Conservation (phyloP, 2,888 invertebrate genomes). For the Scaptomyza reducta region DNA sequence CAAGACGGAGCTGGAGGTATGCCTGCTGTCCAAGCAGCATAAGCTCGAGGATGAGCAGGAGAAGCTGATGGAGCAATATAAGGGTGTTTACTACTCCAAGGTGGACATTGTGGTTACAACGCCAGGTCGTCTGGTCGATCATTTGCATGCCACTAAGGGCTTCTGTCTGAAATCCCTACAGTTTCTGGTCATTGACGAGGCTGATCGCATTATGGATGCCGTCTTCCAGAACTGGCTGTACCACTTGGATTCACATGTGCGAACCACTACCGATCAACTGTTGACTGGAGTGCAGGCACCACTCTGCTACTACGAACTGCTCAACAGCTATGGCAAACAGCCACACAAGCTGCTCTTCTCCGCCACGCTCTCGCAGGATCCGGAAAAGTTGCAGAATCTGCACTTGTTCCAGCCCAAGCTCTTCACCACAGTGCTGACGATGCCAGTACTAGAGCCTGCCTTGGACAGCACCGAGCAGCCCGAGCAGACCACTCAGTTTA, state of each 20-base stretch:
- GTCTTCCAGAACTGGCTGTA: conserved; percentile 96
- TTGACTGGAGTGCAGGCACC: conserved; percentile 84
- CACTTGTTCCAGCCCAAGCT: conserved; percentile 96
- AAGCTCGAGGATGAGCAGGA: conserved; percentile 89
- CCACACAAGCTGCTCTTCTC: conserved; percentile 97
- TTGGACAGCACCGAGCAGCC: conserved; percentile 4
- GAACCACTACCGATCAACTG: conserved; percentile 85
- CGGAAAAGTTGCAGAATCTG: conserved; percentile 95
- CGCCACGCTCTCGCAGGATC: conserved; percentile 98
- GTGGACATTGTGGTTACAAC: conserved; percentile 96
- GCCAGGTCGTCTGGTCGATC: conserved; percentile 96
- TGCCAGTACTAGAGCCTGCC: conserved; percentile 48
- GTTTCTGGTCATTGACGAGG: conserved; percentile 97
- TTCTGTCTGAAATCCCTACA: conserved; percentile 89
- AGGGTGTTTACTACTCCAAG: conserved; percentile 81
- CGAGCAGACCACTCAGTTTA: conserved; percentile 85
- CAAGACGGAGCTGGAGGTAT: conserved; percentile 89
- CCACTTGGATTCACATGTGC: conserved; percentile 90
- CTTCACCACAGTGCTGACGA: conserved; percentile 89
- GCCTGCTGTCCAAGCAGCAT: conserved; percentile 88
- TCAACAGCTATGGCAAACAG: conserved; percentile 60
- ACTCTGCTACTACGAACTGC: conserved; percentile 79
- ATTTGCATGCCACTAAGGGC: conserved; percentile 92
- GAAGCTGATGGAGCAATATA: conserved; percentile 86
- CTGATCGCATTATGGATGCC: conserved; percentile 96